phyloP scores from a whole-genome alignment of 1,140 invertebrate genomes.

The Polypedilum pembai region DNA sequence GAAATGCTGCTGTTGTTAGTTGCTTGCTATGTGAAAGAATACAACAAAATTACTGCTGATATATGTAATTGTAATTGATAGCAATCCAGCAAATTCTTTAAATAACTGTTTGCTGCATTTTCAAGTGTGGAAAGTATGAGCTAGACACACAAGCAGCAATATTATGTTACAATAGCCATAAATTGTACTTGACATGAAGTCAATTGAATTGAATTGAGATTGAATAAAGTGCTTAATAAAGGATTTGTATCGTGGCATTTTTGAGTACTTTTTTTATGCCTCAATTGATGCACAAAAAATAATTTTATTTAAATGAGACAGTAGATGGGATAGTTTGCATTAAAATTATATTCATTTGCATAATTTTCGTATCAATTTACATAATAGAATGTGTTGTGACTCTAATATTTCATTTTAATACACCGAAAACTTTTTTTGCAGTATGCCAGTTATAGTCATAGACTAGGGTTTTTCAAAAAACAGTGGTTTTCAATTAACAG shows the following conservation, averaged over 20 bases:
- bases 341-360: too few species aligned
- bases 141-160: constrained; percentile 1
- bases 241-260: not conserved
- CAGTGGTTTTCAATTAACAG: too few species aligned
- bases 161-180: constrained; percentile 2
- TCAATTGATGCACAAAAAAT: constrained; percentile 7
- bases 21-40: not conserved
- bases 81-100: constrained; percentile 17
- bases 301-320: too few species aligned
- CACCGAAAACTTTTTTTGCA: too few species aligned
- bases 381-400: too few species aligned
- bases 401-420: too few species aligned
- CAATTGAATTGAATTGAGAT: not conserved
- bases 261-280: not conserved
- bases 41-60: constrained; percentile 3
- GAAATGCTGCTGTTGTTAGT: not conserved
- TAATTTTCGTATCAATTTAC: too few species aligned
- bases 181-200: constrained; percentile 12
- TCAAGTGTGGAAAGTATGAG: not conserved
- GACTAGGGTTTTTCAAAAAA: too few species aligned
- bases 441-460: too few species aligned
- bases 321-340: too few species aligned
- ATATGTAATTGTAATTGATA: constrained; percentile 19
- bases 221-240: constrained; percentile 8
- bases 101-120: not conserved